A percentile compares a stretch with the other conserved stretches of the same genome.
These are phyloP conservation scores for Lepidonotus clava DNA, from an alignment of 2,888 invertebrate species.

Conservation along the genomic window DNA sequence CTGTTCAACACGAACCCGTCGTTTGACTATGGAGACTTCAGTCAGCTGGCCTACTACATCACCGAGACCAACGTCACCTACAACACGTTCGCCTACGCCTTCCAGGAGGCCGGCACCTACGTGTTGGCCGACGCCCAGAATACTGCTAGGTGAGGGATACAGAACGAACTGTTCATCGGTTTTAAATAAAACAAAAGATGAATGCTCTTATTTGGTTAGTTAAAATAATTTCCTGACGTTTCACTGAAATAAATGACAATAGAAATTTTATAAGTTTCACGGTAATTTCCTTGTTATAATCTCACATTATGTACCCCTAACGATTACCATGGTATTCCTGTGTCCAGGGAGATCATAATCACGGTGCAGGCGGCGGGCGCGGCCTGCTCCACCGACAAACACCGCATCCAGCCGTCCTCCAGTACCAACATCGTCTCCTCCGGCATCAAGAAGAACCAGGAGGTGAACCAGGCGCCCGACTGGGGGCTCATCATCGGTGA, in stretches of 20 bases:
- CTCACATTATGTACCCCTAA: too few relatives aligned
- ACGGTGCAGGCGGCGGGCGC: constrained; percentile 73
- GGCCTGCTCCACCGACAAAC: constrained; percentile 68
- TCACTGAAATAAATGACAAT: background rate
- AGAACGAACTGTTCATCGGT: background rate
- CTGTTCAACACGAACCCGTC: constrained; percentile 76
- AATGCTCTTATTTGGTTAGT: too few relatives aligned
- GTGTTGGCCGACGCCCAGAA: constrained; percentile 77
- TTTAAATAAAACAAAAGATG: background rate
- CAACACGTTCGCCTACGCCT: constrained; percentile 75
- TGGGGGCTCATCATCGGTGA: constrained; percentile 77
- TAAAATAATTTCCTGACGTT: too few relatives aligned
- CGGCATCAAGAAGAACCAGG: constrained; percentile 71
- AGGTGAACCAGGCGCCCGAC: constrained; percentile 75
- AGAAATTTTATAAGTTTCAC: background rate
- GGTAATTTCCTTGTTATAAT: background rate
- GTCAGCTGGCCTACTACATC: constrained; percentile 72
- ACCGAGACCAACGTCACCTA: constrained; percentile 75
- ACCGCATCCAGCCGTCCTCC: constrained; percentile 72
- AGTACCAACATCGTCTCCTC: constrained; percentile 69
- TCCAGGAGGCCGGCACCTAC: constrained; percentile 76
- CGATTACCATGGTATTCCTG: background rate
- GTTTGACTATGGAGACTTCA: constrained; percentile 79
- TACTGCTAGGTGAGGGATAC: constrained; percentile 67
- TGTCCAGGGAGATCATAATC: constrained; percentile 73